A percentile compares a stretch with the other conserved stretches of the same genome.
These are phyloP conservation scores for Frankliniella intonsa DNA, from an alignment of 2,888 invertebrate genomes.

Conservation along the genomic window DNA sequence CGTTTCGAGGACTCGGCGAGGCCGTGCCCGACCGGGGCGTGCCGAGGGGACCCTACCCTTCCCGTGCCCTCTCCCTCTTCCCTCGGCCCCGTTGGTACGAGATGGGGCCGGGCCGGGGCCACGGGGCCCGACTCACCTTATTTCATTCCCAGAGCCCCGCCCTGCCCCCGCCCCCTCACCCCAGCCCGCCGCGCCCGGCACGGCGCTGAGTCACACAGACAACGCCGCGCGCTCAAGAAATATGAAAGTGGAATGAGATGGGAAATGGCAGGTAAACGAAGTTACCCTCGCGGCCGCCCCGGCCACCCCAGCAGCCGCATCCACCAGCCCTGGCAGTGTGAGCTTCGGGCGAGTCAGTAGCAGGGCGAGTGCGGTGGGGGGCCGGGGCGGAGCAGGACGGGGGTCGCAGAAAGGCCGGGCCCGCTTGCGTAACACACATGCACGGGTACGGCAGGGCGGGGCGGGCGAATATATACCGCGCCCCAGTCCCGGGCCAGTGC, in stretches of 20 bases:
- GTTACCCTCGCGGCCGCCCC: too few species aligned
- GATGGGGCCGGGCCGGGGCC: neutral
- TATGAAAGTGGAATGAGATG: neutral
- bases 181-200: neutral
- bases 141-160: neutral
- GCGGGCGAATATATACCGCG: too few species aligned
- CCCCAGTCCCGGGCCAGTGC: too few species aligned
- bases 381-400: too few species aligned
- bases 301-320: too few species aligned
- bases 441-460: too few species aligned
- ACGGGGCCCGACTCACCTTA: too few species aligned
- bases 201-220: neutral
- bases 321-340: too few species aligned
- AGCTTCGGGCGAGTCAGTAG: too few species aligned
- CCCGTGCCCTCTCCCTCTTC: neutral
- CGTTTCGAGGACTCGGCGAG: slow-evolving; percentile 1
- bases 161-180: neutral
- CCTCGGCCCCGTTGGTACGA: neutral
- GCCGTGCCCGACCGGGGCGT: neutral
- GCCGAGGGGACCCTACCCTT: neutral
- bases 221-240: neutral
- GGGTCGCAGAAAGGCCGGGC: too few species aligned
- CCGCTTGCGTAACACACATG: too few species aligned
- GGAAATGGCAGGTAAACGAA: neutral
- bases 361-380: too few species aligned